Percentiles rank a stretch among this genome's conserved stretches.
phyloP scores from a whole-genome alignment of 2,113 vertebrate genomes.

The Osmerus eperlanus region DNA sequence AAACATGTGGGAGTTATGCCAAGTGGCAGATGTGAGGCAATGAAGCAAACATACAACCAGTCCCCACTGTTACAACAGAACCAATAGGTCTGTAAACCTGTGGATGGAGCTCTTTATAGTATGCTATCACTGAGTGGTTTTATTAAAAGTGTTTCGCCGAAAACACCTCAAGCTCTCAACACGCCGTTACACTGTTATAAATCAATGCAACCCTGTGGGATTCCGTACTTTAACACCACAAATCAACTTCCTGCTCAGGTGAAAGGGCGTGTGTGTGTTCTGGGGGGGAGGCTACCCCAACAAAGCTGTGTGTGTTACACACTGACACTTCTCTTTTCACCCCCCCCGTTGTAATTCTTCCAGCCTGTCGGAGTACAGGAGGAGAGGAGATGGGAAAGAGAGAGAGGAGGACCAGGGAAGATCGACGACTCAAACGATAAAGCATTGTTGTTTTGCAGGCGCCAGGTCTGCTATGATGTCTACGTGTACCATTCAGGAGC shows the following conservation, averaged over 20 bases:
- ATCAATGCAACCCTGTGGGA: constrained; percentile 10
- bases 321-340: neutral
- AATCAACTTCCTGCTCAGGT: constrained; percentile 14
- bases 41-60: too few species aligned
- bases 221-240: constrained; percentile 11
- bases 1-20: too few species aligned
- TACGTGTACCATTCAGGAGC: constrained; percentile 35
- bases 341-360: neutral
- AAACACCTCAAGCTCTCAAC: constrained; percentile 11
- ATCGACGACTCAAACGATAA: constrained; percentile 42
- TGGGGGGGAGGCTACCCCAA: neutral
- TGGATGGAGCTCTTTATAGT: too few species aligned
- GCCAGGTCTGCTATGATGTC: constrained; percentile 40
- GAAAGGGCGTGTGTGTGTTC: neutral
- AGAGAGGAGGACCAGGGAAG: neutral
- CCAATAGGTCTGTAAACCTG: too few species aligned
- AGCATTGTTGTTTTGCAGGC: constrained; percentile 29
- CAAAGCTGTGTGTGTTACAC: neutral
- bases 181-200: constrained; percentile 8
- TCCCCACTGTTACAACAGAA: too few species aligned
- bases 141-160: neutral
- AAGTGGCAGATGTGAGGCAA: too few species aligned
- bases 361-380: neutral
- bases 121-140: too few species aligned
- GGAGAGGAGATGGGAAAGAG: neutral